Evolutionary conservation across 2,888 invertebrate genomes (phyloP).

Genomic region (Drosophila siamana): DNA sequence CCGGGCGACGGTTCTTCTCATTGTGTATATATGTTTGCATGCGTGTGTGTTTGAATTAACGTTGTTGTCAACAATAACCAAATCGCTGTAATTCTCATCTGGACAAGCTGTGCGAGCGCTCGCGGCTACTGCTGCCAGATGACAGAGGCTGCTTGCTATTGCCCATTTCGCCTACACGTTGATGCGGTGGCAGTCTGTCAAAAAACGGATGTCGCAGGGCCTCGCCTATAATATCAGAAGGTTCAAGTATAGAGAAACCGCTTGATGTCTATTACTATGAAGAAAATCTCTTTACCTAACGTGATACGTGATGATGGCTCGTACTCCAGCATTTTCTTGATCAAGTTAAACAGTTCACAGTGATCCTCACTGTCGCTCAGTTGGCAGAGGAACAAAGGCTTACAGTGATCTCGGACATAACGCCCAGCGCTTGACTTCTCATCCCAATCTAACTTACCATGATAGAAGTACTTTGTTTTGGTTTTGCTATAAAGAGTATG

Average conservation of each 20-base stretch:
- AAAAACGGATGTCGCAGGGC: slow-evolving; percentile 97
- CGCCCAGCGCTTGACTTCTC: slow-evolving; percentile 98
- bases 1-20: slow-evolving; percentile 43
- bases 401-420: slow-evolving; percentile 99
- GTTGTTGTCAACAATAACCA: slow-evolving; percentile 85
- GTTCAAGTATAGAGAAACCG: background rate
- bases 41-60: slow-evolving; percentile 65
- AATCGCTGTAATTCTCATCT: slow-evolving; percentile 86
- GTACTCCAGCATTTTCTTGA: slow-evolving; percentile 98
- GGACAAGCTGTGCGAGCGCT: slow-evolving; percentile 87
- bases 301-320: slow-evolving; percentile 96
- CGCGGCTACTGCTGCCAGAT: slow-evolving; percentile 86
- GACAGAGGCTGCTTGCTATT: slow-evolving; percentile 79
- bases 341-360: slow-evolving; percentile 96
- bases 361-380: slow-evolving; percentile 95
- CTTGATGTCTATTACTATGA: background rate
- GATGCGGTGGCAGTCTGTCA: slow-evolving; percentile 92
- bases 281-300: slow-evolving; percentile 86
- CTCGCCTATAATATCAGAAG: slow-evolving; percentile 87
- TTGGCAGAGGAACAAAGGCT: slow-evolving; percentile 97
- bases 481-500: slow-evolving; percentile 90
- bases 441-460: slow-evolving; percentile 99
- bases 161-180: slow-evolving; percentile 88
- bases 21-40: slow-evolving; percentile 54
- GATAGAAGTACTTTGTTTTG: slow-evolving; percentile 99